Conservation (phyloP, 2,888 invertebrate genomes). For the Deilephila porcellus region DNA sequence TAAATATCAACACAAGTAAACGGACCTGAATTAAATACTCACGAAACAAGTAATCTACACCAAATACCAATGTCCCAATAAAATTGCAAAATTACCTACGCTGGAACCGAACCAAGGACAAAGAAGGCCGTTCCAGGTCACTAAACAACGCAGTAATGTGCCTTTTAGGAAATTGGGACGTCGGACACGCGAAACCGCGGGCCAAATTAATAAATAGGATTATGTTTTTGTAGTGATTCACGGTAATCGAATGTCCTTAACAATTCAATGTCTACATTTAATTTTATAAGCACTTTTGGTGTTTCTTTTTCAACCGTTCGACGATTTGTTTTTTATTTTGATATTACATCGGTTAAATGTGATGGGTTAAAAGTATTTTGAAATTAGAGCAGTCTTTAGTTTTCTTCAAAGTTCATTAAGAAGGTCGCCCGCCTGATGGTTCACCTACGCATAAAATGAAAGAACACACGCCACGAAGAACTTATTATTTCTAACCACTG, state of each 20-base stretch:
- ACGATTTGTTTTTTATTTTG: too few relatives aligned
- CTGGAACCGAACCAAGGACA: conserved; percentile 12
- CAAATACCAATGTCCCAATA: neutral
- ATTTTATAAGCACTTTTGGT: conserved; percentile 30
- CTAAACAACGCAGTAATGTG: neutral
- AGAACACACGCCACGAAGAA: too few relatives aligned
- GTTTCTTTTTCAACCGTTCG: conserved; percentile 13
- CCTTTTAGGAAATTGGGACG: conserved; percentile 28
- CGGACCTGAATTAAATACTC: neutral
- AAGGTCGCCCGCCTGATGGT: too few relatives aligned
- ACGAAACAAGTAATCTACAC: neutral
- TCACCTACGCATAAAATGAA: too few relatives aligned
- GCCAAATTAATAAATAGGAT: conserved; percentile 31
- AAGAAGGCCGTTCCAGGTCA: neutral
- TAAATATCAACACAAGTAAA: neutral
- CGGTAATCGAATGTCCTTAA: conserved; percentile 20
- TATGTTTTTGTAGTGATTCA: conserved; percentile 51
- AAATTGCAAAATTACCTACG: neutral
- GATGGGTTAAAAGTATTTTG: too few relatives aligned
- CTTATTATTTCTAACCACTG: too few relatives aligned
- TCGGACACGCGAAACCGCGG: conserved; percentile 14
- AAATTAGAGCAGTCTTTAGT: too few relatives aligned
- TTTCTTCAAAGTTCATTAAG: too few relatives aligned
- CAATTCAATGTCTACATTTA: conserved; percentile 26
- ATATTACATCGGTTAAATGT: too few relatives aligned